Base-by-base conservation (phyloP, 2,888 invertebrate genomes). In the Amphimallon solstitiale region DNA sequence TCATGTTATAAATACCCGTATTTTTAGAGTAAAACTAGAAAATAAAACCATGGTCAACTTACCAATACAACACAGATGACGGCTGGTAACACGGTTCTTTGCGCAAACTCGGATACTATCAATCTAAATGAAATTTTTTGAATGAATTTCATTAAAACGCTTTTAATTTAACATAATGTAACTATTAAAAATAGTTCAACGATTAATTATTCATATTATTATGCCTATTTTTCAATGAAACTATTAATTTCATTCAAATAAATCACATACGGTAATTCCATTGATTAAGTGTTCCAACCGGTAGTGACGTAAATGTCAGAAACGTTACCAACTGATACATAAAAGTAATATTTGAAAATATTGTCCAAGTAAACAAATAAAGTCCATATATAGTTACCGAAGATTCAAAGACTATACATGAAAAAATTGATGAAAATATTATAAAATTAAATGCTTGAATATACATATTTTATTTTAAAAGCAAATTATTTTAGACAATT, bases 41-140 rank as follows among this genome's bases (percentile, higher is more conserved):
- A 77, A 77, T 77, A 77, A 75, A 76, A 73, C 75, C 76, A 76
- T 75, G 76, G 76, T 75, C 77, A 77, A 79, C 84, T 84, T 83
- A 84, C 84, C 84, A 83, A 84, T 83, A 83, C 82, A 84, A 84
- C 83, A 84, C 84, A 85, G 84, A 83, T 85, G 85, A 85, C 84
- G 84, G 84, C 83, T 82, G 82, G 81, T 81, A 81, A 82, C 83
- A 84, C 80, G 81, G 82, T 76, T 75, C 72, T 76, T 70, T 80
- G 82, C 84, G 84, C 82, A 81, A 73, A 61, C 72, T 66, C 71
- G 67, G 34, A 49, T 45, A 29, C 37, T 19, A 56, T 37, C 52
- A 48, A 40, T 54, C 12, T 45, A 37, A 56, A 34, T 59, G 23
- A 63, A 63, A 48, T 63, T 56, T 67, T 63, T 63, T 23, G 62